phyloP scores from a whole-genome alignment of 2,113 vertebrate genomes.

The Chaetodon trifascialis region DNA sequence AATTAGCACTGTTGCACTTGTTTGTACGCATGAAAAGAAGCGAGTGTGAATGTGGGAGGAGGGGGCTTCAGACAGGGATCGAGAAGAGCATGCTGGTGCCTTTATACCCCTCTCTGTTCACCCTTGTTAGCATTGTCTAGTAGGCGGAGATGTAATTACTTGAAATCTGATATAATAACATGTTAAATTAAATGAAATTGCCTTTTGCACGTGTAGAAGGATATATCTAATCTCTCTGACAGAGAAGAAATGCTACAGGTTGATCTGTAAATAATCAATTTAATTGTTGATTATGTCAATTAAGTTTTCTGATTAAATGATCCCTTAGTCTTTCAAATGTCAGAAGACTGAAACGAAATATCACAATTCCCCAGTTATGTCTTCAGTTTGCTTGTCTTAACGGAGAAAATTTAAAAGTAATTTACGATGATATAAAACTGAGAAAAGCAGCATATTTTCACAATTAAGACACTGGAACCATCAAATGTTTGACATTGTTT shows the following conservation, averaged over 20 bases:
- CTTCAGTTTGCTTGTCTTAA: background rate
- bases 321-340: background rate
- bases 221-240: background rate
- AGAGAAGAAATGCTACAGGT: background rate
- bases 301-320: background rate
- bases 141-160: background rate
- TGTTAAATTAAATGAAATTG: no score
- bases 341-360: background rate
- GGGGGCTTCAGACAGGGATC: background rate
- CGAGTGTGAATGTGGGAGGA: background rate
- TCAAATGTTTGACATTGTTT: background rate
- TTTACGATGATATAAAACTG: no score
- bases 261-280: background rate
- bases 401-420: no score
- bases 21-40: background rate
- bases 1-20: no score
- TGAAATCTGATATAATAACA: background rate
- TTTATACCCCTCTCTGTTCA: background rate
- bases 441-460: background rate
- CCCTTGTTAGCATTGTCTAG: background rate
- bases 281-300: background rate
- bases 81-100: background rate
- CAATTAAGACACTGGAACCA: background rate
- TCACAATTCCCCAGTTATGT: background rate
- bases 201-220: background rate